These are phyloP conservation scores for Berghia stephanieae DNA, from an alignment of 1,140 invertebrate species.

Conservation along the genomic window DNA sequence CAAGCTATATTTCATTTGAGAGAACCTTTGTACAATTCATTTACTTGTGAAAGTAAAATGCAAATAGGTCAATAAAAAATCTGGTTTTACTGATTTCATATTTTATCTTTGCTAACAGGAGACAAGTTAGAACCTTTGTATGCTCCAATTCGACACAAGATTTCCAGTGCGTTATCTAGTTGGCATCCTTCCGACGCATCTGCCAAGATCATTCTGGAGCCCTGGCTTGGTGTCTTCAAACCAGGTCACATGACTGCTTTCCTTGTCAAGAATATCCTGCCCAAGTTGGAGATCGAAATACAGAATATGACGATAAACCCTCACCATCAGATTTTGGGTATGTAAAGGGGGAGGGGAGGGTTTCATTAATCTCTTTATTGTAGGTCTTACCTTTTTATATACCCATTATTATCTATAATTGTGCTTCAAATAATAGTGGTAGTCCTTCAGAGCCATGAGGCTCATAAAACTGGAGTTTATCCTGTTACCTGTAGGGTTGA, in stretches of 20 bases:
- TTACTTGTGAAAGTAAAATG: too few relatives aligned
- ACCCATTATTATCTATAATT: background rate
- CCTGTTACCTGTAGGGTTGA: too few relatives aligned
- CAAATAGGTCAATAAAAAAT: too few relatives aligned
- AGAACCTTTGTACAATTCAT: too few relatives aligned
- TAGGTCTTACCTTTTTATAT: background rate
- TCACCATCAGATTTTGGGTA: slow-evolving; percentile 80
- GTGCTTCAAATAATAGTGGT: background rate
- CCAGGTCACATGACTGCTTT: slow-evolving; percentile 85
- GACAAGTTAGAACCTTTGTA: slow-evolving; percentile 83
- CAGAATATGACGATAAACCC: slow-evolving; percentile 86
- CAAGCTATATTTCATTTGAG: background rate
- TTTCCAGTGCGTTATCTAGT: slow-evolving; percentile 83
- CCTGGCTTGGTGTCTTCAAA: slow-evolving; percentile 89
- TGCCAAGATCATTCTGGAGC: slow-evolving; percentile 88
- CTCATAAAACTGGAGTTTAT: too few relatives aligned
- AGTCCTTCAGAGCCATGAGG: too few relatives aligned
- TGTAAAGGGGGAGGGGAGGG: too few relatives aligned
- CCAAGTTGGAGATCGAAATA: slow-evolving; percentile 73
- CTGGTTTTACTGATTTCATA: too few relatives aligned
- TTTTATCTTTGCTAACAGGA: slow-evolving; percentile 57
- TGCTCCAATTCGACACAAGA: slow-evolving; percentile 85
- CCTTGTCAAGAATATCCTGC: slow-evolving; percentile 88
- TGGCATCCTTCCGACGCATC: slow-evolving; percentile 91
- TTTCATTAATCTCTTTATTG: too few relatives aligned